phyloP scores from a whole-genome alignment of 2,888 invertebrate species.

The Himalopsyche kuldschensis region DNA sequence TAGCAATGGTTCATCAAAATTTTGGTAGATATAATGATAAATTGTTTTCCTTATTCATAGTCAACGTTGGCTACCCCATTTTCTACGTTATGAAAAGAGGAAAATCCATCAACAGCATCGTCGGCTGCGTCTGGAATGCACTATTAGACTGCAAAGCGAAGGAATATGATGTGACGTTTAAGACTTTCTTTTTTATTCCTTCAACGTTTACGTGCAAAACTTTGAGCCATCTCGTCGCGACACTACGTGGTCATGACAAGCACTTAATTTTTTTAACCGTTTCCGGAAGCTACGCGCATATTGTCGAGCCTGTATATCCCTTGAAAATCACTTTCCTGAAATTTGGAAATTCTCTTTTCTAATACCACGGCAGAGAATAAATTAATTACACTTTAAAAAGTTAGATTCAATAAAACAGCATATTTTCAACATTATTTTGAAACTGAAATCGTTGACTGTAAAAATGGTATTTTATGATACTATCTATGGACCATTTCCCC shows the following conservation, averaged over 20 bases:
- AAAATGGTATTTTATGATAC: too few species aligned
- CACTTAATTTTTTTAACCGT: constrained; percentile 26
- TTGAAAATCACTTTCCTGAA: not conserved
- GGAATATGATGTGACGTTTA: constrained; percentile 32
- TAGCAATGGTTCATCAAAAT: too few species aligned
- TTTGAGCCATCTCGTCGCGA: constrained; percentile 12
- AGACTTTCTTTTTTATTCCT: constrained; percentile 12
- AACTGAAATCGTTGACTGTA: too few species aligned
- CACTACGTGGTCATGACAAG: constrained; percentile 28
- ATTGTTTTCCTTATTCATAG: too few species aligned
- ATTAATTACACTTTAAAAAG: not conserved
- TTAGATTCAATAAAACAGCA: not conserved
- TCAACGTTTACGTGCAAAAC: constrained; percentile 12
- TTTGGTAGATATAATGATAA: too few species aligned
- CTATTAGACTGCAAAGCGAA: constrained; percentile 21
- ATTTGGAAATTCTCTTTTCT: not conserved
- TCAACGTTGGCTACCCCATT: not conserved
- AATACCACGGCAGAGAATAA: not conserved
- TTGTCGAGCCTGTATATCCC: constrained; percentile 8
- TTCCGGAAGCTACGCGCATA: constrained; percentile 4
- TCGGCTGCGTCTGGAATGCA: constrained; percentile 26
- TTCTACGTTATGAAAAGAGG: constrained; percentile 21
- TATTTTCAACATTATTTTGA: too few species aligned
- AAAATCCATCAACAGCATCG: constrained; percentile 34
- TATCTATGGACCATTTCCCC: too few species aligned